These are phyloP conservation scores for Lethenteron camtschaticum DNA, from an alignment of 2,113 vertebrate species.

Conservation along the genomic window DNA sequence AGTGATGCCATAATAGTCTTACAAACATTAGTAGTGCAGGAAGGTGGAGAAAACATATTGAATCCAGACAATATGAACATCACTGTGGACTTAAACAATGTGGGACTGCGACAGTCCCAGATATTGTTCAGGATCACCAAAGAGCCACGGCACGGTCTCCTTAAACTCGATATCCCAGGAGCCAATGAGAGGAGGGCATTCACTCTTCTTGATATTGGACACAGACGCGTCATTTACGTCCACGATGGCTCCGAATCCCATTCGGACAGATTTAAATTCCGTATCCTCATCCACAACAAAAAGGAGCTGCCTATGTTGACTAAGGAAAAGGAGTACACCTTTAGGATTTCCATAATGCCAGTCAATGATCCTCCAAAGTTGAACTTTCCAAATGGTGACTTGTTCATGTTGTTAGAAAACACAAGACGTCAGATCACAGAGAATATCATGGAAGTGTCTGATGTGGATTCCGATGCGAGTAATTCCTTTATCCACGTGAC, in stretches of 20 bases:
- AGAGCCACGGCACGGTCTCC: no score
- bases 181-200: conserved; percentile 18
- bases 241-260: conserved; percentile 47
- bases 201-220: conserved; percentile 46
- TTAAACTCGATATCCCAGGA: no score
- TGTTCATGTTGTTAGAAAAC: conserved; percentile 45
- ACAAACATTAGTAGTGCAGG: no score
- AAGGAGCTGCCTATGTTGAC: no score
- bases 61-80: no score
- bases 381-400: conserved; percentile 40
- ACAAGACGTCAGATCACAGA: conserved; percentile 42
- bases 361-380: conserved; percentile 54
- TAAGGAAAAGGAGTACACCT: conserved; percentile 25
- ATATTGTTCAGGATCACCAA: no score
- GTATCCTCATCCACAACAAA: no score
- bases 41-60: no score
- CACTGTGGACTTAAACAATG: no score
- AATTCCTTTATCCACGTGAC: conserved; percentile 27
- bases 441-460: conserved; percentile 24
- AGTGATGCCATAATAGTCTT: no score
- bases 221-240: conserved; percentile 41
- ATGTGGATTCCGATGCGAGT: conserved; percentile 42
- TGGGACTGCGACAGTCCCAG: no score
- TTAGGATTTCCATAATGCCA: conserved; percentile 37
- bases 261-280: no score